phyloP scores from a whole-genome alignment of 1,140 invertebrate species.

The Drosophila nasuta region DNA sequence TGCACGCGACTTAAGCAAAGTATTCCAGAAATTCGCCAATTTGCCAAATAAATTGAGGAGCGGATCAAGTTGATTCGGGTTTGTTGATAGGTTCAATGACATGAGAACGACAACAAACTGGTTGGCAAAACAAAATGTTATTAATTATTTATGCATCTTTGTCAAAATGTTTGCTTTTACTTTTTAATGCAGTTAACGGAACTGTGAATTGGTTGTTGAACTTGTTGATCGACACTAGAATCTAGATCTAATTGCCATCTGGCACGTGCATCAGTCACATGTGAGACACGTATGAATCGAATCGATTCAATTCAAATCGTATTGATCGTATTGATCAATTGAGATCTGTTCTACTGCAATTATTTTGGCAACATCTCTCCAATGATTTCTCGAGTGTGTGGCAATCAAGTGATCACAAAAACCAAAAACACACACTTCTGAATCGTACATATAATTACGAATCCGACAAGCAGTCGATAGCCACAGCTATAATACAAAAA shows the following conservation, averaged over 20 bases:
- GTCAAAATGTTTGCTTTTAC: neutral
- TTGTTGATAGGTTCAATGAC: slow-evolving; percentile 36
- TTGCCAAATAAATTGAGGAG: slow-evolving; percentile 13
- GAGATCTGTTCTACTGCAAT: slow-evolving; percentile 49
- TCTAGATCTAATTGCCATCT: neutral
- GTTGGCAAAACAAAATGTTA: slow-evolving; percentile 20
- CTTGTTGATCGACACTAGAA: neutral
- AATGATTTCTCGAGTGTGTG: slow-evolving; percentile 27
- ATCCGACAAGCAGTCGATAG: slow-evolving; percentile 29
- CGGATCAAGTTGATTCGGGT: slow-evolving; percentile 24
- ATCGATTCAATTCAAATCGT: neutral
- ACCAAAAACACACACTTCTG: slow-evolving; percentile 20
- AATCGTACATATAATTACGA: slow-evolving; percentile 44
- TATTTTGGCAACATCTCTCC: slow-evolving; percentile 50
- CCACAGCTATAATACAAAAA: neutral
- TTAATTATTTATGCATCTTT: slow-evolving; percentile 14
- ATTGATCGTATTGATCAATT: slow-evolving; percentile 1
- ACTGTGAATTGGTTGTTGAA: slow-evolving; percentile 13
- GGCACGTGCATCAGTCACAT: slow-evolving; percentile 29
- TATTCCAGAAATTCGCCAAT: neutral
- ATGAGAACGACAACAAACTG: slow-evolving; percentile 10
- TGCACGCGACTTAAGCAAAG: neutral
- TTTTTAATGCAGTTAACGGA: neutral
- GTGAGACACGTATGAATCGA: slow-evolving; percentile 18
- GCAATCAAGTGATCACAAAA: slow-evolving; percentile 50